Conservation (phyloP, 2,888 invertebrate genomes). For the Limnephilus lunatus region DNA sequence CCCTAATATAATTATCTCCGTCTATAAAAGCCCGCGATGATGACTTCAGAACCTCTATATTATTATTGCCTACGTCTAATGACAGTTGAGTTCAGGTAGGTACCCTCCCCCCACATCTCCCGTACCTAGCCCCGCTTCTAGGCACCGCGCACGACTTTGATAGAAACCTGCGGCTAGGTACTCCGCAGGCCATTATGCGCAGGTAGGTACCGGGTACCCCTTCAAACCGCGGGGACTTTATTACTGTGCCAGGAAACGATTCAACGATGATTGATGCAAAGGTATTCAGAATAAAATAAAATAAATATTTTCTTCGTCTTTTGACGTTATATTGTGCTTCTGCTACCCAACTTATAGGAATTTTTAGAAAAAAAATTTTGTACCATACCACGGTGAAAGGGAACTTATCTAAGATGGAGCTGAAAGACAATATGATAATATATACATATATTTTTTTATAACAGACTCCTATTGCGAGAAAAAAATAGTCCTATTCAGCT, state of each 20-base stretch:
- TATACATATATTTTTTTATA: no score
- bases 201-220: neutral
- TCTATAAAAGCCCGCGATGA: neutral
- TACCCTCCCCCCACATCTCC: neutral
- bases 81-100: conserved; percentile 46
- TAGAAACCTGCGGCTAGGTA: conserved; percentile 38
- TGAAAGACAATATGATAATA: no score
- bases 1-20: neutral
- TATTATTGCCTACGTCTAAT: conserved; percentile 47
- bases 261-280: conserved; percentile 7
- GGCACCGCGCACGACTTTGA: conserved; percentile 50
- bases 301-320: neutral
- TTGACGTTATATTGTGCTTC: neutral
- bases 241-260: conserved; percentile 13
- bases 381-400: no score
- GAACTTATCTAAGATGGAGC: no score
- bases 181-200: conserved; percentile 40
- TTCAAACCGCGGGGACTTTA: conserved; percentile 45
- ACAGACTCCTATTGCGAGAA: no score
- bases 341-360: neutral
- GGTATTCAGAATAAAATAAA: neutral
- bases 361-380: neutral
- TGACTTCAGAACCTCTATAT: conserved; percentile 11
- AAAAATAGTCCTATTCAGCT: no score
- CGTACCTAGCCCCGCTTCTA: neutral